Conservation (phyloP, 2,113 vertebrate species). For the Misgurnus mizolepis region DNA sequence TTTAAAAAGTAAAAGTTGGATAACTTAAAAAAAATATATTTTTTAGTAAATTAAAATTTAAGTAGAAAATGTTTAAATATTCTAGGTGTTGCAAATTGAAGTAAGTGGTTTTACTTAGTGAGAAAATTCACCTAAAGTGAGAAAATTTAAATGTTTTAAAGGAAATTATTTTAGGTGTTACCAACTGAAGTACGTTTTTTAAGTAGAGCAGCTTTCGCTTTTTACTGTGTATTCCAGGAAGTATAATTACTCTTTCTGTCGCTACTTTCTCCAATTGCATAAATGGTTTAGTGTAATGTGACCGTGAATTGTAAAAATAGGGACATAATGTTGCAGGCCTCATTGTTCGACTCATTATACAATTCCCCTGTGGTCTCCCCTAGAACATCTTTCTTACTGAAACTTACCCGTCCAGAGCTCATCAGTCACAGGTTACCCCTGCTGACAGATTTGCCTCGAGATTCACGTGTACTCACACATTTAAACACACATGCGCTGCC, state of each 20-base stretch:
- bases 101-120: no score
- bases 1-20: no score
- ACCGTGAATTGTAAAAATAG: constrained; percentile 9
- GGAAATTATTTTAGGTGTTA: no score
- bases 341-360: constrained; percentile 23
- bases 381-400: constrained; percentile 40
- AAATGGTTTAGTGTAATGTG: constrained; percentile 1
- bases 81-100: no score
- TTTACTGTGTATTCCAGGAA: not conserved
- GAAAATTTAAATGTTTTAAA: no score
- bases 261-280: not conserved
- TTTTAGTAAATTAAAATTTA: no score
- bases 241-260: not conserved
- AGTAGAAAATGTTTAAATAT: no score
- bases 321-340: constrained; percentile 9
- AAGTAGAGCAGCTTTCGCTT: no score
- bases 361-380: constrained; percentile 31
- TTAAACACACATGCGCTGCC: constrained; percentile 34
- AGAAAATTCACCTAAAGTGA: no score
- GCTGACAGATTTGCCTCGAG: constrained; percentile 24
- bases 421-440: constrained; percentile 26
- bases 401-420: constrained; percentile 36
- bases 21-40: no score
- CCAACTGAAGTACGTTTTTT: no score
- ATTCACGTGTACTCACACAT: constrained; percentile 17